Evolutionary conservation across 2,113 vertebrate genomes (phyloP).

Genomic region (Pseudonaja textilis): DNA sequence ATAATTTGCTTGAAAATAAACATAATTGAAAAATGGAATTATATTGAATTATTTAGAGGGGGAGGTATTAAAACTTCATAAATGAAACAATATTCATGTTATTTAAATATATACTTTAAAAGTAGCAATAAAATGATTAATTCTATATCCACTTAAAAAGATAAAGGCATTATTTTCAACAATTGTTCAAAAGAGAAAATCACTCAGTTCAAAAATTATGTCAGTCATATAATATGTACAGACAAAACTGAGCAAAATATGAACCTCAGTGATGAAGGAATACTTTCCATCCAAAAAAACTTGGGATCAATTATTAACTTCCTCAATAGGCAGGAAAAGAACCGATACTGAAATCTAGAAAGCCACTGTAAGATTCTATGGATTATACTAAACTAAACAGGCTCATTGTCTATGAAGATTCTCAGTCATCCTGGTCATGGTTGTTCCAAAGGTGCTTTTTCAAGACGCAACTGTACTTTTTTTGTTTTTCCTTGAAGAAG

Average conservation of each 20-base stretch:
- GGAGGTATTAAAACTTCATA: not conserved
- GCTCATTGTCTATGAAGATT: not conserved
- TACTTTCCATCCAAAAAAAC: not conserved
- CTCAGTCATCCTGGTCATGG: no score
- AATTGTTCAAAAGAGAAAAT: not conserved
- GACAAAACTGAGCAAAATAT: not conserved
- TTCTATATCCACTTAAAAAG: not conserved
- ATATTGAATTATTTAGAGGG: no score
- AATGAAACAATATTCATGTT: not conserved
- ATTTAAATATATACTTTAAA: not conserved
- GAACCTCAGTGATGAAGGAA: not conserved
- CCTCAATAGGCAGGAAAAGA: not conserved
- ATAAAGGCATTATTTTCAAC: not conserved
- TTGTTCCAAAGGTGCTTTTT: no score
- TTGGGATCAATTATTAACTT: not conserved
- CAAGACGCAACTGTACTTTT: no score
- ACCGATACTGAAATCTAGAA: not conserved
- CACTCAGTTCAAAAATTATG: not conserved
- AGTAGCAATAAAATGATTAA: not conserved
- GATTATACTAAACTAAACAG: not conserved
- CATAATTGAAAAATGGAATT: not conserved
- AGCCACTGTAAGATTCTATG: no score
- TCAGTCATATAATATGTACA: not conserved
- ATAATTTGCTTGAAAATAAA: constrained; percentile 88
- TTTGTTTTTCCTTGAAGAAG: no score